These are phyloP conservation scores for Leuciscus idus DNA, from an alignment of 2,113 vertebrate genomes.

Conservation along the genomic window DNA sequence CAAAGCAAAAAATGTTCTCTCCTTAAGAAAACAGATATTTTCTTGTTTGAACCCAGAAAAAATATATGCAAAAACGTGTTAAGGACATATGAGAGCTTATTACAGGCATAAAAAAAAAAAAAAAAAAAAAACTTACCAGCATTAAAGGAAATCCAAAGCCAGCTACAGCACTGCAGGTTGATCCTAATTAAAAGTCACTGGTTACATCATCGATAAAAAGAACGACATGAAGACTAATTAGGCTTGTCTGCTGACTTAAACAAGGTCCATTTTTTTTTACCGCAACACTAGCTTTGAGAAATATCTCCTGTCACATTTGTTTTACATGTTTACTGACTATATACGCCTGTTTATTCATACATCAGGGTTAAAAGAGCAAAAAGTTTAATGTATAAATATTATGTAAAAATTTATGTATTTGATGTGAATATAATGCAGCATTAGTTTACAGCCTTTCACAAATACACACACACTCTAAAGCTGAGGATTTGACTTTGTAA, in stretches of 20 bases:
- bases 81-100: neutral
- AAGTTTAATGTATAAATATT: conserved; percentile 38
- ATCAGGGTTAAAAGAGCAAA: conserved; percentile 44
- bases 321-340: conserved; percentile 37
- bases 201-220: neutral
- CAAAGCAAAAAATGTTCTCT: neutral
- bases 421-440: conserved; percentile 48
- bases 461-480: conserved; percentile 3
- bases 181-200: conserved; percentile 21
- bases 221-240: neutral
- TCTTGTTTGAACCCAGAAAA: neutral
- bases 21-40: neutral
- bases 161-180: conserved; percentile 19
- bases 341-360: conserved; percentile 23
- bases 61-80: neutral
- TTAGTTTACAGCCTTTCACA: conserved; percentile 32
- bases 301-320: conserved; percentile 22
- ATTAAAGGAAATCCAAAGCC: conserved; percentile 33
- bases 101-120: neutral
- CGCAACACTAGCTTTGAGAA: conserved; percentile 12
- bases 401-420: conserved; percentile 44
- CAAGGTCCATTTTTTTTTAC: neutral
- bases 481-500: neutral
- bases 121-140: conserved; percentile 12
- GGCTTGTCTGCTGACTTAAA: neutral